Conservation (phyloP, 1,140 invertebrate genomes). For the Heliconius nattereri region DNA sequence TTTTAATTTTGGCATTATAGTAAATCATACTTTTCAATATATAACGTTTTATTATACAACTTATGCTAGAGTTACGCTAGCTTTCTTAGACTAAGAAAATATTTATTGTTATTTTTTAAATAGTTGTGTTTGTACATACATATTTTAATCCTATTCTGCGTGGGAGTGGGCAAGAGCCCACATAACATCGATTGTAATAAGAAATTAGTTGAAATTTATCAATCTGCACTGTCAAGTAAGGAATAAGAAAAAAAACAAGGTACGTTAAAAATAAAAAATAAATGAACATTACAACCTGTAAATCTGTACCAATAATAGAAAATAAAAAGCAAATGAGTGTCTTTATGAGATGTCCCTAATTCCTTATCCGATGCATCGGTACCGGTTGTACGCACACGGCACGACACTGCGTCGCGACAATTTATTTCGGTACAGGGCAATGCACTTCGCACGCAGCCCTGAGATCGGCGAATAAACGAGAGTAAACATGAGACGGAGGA, state of each 20-base stretch:
- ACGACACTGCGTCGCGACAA: constrained; percentile 67
- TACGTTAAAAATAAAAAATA: neutral
- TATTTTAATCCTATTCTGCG: too few relatives aligned
- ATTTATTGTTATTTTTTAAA: too few relatives aligned
- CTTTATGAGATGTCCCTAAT: constrained; percentile 44
- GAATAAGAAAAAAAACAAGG: neutral
- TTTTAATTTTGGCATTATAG: neutral
- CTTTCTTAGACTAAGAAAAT: too few relatives aligned
- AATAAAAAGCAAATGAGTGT: constrained; percentile 1
- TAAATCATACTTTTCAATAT: neutral
- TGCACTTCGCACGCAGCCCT: constrained; percentile 77
- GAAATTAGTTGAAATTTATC: neutral
- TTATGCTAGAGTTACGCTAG: too few relatives aligned
- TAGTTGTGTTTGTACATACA: too few relatives aligned
- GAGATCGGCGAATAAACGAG: constrained; percentile 59
- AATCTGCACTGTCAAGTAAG: neutral
- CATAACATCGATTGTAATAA: too few relatives aligned
- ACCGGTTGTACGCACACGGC: constrained; percentile 62
- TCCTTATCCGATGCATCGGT: constrained; percentile 52
- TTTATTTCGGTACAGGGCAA: constrained; percentile 79
- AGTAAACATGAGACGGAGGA: constrained; percentile 56
- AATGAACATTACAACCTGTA: neutral
- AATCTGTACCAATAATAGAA: neutral
- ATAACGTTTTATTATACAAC: neutral
- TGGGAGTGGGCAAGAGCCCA: too few relatives aligned